Evolutionary conservation across 2,797 vertebrate species (phyloP).

Genomic region (Alcedo atthis): DNA sequence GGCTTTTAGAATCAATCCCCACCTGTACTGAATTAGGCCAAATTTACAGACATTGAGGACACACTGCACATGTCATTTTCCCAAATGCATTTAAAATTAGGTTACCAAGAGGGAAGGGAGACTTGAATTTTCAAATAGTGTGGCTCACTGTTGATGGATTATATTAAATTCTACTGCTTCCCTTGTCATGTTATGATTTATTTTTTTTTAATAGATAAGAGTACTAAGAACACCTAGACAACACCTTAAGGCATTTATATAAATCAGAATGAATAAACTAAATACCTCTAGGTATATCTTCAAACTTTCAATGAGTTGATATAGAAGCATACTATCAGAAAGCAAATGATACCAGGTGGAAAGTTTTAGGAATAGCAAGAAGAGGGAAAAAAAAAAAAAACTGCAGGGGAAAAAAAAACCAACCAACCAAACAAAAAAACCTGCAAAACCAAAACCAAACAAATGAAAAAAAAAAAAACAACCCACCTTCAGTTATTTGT

Average conservation of each 20-base stretch:
- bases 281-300: background rate
- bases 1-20: conserved; percentile 36
- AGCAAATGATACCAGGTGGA: background rate
- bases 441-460: background rate
- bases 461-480: no score
- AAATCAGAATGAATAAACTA: background rate
- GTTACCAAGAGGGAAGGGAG: conserved; percentile 36
- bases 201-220: background rate
- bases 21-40: conserved; percentile 52
- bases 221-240: background rate
- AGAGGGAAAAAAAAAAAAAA: background rate
- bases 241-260: background rate
- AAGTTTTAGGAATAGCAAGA: background rate
- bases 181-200: background rate
- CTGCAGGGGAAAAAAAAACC: no score
- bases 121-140: conserved; percentile 23
- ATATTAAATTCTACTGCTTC: background rate
- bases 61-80: conserved; percentile 31
- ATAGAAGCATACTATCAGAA: background rate
- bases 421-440: background rate
- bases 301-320: background rate
- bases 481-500: background rate
- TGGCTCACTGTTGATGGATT: background rate
- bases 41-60: conserved; percentile 48
- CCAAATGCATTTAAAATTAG: conserved; percentile 62